Base-by-base conservation (phyloP, 1,140 invertebrate species). In the Helicoverpa zea region DNA sequence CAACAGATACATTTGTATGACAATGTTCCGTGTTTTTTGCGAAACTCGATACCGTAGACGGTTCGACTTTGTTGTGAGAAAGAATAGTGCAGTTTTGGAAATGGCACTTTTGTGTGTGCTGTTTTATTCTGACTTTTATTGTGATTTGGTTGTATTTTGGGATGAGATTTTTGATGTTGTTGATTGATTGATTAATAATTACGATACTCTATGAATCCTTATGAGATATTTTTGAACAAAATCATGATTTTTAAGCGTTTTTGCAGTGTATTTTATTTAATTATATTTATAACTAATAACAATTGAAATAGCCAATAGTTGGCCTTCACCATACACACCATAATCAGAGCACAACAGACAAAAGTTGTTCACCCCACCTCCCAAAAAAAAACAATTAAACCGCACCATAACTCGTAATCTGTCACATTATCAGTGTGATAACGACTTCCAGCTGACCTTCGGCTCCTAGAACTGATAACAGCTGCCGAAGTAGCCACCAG, bases 1-100 rank as follows among this genome's bases (percentile, higher is more conserved):
- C 92, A 92, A 91, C 92, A 91, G 91, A 92, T 93, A 93, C 87
- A 94, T 94, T 94, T 94, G 92, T 94, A 92, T 94, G 88, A 94
- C 92, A 94, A 94, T 92, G 87, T 88, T 84, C 29, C 81, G 81
- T 77, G 86, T 91, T 91, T 92, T 84, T 81, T 77, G 61, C 81
- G 92, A 91, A 92, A 94, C 82, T 88, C 76, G 91, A 94, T 91
- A 92, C 80, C 23, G 23, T 43, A 43, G 49, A 72, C 49, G 59
- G n/a, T 66, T 7, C 61, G 58, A 75, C 47, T 61, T 63, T 76
- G 47, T 76, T 76, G 73, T 76, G 73, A 61, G 73, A 76, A 63
- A 16, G 23, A 76, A 74, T 74, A 74, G 72, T 59, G 16, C 16
- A 49, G 73, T 76, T 61, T 61, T 61, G 58, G 23, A 72, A 54